Conservation (phyloP, 2,113 vertebrate genomes). For the Eulacestoma nigropectus region DNA sequence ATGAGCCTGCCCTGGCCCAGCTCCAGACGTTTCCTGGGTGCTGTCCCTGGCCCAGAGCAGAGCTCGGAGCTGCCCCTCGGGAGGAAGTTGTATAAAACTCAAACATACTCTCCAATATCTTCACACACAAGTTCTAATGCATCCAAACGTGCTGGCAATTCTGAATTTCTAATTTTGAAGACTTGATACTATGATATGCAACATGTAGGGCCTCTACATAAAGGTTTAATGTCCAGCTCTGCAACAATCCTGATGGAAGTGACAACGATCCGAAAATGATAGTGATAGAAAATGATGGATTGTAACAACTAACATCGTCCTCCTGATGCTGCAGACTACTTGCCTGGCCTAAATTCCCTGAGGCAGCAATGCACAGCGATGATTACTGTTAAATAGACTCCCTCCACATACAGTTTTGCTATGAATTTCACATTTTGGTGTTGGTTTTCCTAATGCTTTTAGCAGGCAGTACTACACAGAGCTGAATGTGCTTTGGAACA, state of each 20-base stretch:
- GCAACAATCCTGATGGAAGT: not conserved
- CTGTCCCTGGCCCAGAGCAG: not conserved
- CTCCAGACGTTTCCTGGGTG: rapidly evolving
- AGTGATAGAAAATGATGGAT: not conserved
- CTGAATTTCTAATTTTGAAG: not conserved
- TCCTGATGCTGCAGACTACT: not conserved
- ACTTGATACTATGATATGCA: not conserved
- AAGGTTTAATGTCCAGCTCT: not conserved
- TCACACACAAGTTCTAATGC: not conserved
- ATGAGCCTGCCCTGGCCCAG: not conserved
- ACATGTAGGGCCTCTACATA: not conserved
- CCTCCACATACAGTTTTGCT: not conserved
- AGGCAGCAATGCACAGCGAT: not conserved
- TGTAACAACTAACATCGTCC: not conserved
- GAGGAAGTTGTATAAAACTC: not conserved
- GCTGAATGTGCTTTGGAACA: not conserved
- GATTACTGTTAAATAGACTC: not conserved
- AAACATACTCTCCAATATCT: not conserved
- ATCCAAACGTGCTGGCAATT: not conserved
- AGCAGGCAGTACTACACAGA: not conserved
- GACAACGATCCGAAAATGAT: not conserved
- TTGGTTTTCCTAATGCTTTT: not conserved
- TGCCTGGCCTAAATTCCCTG: not conserved
- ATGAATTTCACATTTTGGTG: not conserved
- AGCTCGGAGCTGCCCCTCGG: rapidly evolving